A percentile compares a stretch with the other conserved stretches of the same genome.
Evolutionary conservation across 1,140 invertebrate genomes (phyloP).

Genomic region (Alviniconcha marisindica): DNA sequence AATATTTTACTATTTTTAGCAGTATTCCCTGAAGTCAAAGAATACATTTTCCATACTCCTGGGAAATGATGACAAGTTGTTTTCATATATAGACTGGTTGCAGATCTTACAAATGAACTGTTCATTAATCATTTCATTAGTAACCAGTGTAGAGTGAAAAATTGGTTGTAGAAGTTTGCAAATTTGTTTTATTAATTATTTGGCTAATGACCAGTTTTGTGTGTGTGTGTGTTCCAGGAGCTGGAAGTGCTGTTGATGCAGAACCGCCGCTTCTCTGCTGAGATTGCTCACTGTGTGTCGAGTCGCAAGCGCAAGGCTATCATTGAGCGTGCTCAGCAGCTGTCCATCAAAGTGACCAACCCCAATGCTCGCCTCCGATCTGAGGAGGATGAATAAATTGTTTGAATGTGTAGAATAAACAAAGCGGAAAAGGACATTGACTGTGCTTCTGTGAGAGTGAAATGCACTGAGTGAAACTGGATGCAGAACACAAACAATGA

Average conservation of each 20-base stretch:
- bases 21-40: no score
- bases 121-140: no score
- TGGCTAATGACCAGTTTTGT: no score
- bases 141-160: no score
- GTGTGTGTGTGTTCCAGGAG: slow-evolving; percentile 84
- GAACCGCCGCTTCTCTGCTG: slow-evolving; percentile 97
- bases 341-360: slow-evolving; percentile 97
- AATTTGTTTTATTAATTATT: no score
- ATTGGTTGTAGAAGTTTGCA: neutral
- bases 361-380: slow-evolving; percentile 95
- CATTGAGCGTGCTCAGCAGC: slow-evolving; percentile 96
- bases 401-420: slow-evolving; percentile 40
- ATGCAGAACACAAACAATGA: no score
- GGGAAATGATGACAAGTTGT: no score
- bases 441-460: neutral
- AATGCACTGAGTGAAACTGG: no score
- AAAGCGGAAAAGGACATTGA: neutral
- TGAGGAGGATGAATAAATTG: slow-evolving; percentile 97
- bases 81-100: no score
- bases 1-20: no score
- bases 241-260: slow-evolving; percentile 99
- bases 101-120: no score
- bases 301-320: slow-evolving; percentile 97
- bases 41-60: no score
- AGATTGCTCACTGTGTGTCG: slow-evolving; percentile 97